Evolutionary conservation across 1,140 invertebrate species (phyloP).

Genomic region (Drosophila pachea): DNA sequence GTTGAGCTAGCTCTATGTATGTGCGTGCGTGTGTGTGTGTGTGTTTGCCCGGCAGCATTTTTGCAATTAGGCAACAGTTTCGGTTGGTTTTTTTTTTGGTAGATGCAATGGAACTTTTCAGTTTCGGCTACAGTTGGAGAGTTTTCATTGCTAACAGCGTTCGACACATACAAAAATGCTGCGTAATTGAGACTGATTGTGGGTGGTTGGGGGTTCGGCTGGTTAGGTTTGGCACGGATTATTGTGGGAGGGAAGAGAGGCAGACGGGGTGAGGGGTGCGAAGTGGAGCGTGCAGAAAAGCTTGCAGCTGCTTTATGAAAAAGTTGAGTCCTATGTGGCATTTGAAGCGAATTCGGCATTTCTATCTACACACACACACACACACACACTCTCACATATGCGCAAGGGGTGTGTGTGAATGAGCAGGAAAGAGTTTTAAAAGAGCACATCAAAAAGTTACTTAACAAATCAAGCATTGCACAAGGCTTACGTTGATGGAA

Average conservation of each 20-base stretch:
- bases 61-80: slow-evolving; percentile 77
- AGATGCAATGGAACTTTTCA: slow-evolving; percentile 73
- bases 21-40: slow-evolving; percentile 22
- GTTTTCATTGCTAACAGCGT: slow-evolving; percentile 72
- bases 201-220: slow-evolving; percentile 3
- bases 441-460: slow-evolving; percentile 24
- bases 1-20: slow-evolving; percentile 35
- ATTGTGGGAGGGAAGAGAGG: neutral
- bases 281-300: neutral
- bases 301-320: slow-evolving; percentile 23
- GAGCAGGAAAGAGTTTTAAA: slow-evolving; percentile 17
- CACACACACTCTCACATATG: neutral
- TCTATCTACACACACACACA: slow-evolving; percentile 19
- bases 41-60: slow-evolving; percentile 74
- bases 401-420: neutral
- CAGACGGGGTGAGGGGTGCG: neutral
- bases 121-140: slow-evolving; percentile 67
- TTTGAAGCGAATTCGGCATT: slow-evolving; percentile 32
- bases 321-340: slow-evolving; percentile 33
- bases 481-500: neutral
- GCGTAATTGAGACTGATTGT: slow-evolving; percentile 74
- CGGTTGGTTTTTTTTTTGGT: slow-evolving; percentile 47
- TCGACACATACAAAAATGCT: slow-evolving; percentile 68
- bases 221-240: neutral
- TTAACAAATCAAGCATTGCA: slow-evolving; percentile 17